phyloP scores from a whole-genome alignment of 2,888 invertebrate genomes.

The Meandrusa payeni region DNA sequence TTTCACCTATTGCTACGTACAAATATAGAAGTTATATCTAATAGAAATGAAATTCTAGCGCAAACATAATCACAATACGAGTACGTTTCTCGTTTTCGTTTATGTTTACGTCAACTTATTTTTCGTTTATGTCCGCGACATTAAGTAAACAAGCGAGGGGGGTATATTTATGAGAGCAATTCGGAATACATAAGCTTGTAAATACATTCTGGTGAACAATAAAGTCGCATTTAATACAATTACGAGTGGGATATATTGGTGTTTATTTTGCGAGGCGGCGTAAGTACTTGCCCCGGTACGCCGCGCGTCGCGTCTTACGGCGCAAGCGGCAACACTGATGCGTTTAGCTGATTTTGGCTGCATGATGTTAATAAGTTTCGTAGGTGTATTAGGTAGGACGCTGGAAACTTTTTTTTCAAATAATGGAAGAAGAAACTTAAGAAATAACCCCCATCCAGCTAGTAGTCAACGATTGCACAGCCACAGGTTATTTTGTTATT shows the following conservation, averaged over 20 bases:
- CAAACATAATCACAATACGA: not conserved
- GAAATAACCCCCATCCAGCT: too few species aligned
- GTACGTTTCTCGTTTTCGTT: too few species aligned
- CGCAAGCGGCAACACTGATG: constrained; percentile 22
- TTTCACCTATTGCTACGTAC: too few species aligned
- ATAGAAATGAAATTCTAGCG: not conserved
- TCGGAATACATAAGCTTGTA: constrained; percentile 55
- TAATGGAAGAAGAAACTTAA: too few species aligned
- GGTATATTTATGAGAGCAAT: constrained; percentile 40
- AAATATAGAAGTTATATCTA: too few species aligned
- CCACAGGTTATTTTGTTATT: too few species aligned
- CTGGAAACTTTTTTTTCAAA: too few species aligned
- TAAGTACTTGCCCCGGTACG: constrained; percentile 47
- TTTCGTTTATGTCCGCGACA: constrained; percentile 15
- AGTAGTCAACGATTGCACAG: too few species aligned
- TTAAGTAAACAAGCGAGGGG: constrained; percentile 18
- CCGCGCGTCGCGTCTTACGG: constrained; percentile 19
- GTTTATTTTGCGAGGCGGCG: constrained; percentile 69
- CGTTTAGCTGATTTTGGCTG: too few species aligned
- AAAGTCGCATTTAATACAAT: constrained; percentile 76
- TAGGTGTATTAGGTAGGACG: too few species aligned
- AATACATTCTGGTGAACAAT: constrained; percentile 59
- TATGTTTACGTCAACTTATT: constrained; percentile 3
- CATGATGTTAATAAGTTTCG: too few species aligned
- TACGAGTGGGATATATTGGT: constrained; percentile 68